Conservation (phyloP, 2,113 vertebrate species). For the Chamaetylas fuelleborni region DNA sequence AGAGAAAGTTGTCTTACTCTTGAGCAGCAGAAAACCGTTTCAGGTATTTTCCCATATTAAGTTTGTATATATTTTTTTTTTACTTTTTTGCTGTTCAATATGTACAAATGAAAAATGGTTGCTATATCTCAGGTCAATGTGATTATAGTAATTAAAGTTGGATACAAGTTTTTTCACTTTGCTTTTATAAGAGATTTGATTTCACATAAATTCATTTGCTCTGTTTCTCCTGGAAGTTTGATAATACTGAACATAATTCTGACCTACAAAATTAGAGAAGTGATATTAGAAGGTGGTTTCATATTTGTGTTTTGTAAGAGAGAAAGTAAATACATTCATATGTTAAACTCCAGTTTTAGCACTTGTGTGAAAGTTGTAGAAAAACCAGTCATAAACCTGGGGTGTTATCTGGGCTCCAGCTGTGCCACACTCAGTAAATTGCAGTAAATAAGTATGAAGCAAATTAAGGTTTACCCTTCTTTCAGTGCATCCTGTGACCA, state of each 20-base stretch:
- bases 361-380: background rate
- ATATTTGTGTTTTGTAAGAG: background rate
- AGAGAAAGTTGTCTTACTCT: background rate
- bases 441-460: background rate
- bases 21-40: background rate
- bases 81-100: background rate
- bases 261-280: background rate
- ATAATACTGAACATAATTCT: background rate
- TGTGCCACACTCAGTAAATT: background rate
- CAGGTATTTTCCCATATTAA: background rate
- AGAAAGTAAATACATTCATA: background rate
- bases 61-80: background rate
- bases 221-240: background rate
- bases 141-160: background rate
- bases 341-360: background rate
- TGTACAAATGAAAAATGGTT: background rate
- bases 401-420: background rate
- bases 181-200: background rate
- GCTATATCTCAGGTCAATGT: background rate
- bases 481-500: background rate
- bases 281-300: background rate
- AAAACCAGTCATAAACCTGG: background rate
- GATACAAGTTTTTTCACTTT: background rate
- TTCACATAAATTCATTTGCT: background rate
- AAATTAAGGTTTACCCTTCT: background rate